Conservation (phyloP, 1,140 invertebrate genomes). For the Camponotus pennsylvanicus region DNA sequence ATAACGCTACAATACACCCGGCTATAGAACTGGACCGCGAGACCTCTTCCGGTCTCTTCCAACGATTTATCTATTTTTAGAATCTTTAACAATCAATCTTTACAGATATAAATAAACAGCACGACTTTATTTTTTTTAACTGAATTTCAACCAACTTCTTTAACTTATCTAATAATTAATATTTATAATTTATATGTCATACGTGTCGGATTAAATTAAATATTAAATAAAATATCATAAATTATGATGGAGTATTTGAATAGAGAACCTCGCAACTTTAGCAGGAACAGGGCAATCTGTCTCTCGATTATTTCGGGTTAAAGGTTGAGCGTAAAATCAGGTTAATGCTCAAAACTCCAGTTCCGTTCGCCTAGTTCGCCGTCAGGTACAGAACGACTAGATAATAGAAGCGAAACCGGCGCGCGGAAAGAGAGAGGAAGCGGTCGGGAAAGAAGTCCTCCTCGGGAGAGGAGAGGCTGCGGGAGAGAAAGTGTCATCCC, state of each 20-base stretch:
- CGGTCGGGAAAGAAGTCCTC: background rate
- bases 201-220: too few species aligned
- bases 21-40: slow-evolving; percentile 65
- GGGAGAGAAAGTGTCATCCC: slow-evolving; percentile 58
- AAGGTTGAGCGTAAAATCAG: background rate
- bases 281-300: background rate
- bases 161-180: background rate
- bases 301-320: background rate
- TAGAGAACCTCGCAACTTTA: background rate
- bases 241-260: background rate
- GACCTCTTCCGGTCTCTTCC: slow-evolving; percentile 3
- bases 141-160: background rate
- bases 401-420: background rate
- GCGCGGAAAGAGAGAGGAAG: slow-evolving; percentile 60
- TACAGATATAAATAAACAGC: background rate
- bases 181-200: background rate
- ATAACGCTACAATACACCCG: slow-evolving; percentile 66
- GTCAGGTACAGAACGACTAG: background rate
- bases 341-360: background rate
- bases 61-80: slow-evolving; percentile 47
- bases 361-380: background rate
- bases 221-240: too few species aligned
- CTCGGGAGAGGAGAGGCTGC: slow-evolving; percentile 4
- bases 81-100: slow-evolving; percentile 5
- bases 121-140: background rate